Evolutionary conservation across 2,113 vertebrate genomes (phyloP).

Genomic region (Pseudorhombus dupliciocellatus): DNA sequence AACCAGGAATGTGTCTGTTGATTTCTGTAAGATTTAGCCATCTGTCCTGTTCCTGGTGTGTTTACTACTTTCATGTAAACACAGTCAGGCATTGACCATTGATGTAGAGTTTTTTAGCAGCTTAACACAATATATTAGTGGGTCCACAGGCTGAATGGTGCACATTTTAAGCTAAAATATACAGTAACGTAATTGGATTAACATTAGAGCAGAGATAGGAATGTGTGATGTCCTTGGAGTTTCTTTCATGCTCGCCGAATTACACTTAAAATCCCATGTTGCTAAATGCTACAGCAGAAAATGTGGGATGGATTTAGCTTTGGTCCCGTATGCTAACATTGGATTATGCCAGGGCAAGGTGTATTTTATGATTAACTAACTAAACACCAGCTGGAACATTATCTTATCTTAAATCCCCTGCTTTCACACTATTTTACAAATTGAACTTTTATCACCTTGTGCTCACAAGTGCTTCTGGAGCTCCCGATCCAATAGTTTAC

Average conservation of each 20-base stretch:
- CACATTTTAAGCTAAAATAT: not conserved
- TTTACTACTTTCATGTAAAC: not conserved
- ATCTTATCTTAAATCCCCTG: conserved; percentile 30
- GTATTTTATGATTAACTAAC: conserved; percentile 14
- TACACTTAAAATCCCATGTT: not conserved
- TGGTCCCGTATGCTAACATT: not conserved
- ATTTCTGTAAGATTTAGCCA: not conserved
- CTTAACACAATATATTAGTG: not conserved
- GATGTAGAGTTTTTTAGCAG: not conserved
- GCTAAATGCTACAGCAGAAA: not conserved
- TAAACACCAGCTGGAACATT: conserved; percentile 26
- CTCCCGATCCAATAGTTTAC: not conserved
- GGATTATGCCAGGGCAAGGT: not conserved
- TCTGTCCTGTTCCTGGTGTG: not conserved
- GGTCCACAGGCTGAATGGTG: not conserved
- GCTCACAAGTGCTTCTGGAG: not conserved
- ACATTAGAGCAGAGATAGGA: not conserved
- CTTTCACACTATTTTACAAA: conserved; percentile 18
- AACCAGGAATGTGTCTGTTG: not conserved
- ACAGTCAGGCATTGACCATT: not conserved
- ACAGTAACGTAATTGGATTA: not conserved
- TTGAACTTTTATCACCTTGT: conserved; percentile 26
- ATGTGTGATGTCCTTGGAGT: not conserved
- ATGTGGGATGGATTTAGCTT: not conserved
- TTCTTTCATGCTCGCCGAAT: not conserved